A percentile compares a stretch with the other conserved stretches of the same genome.
Conservation (phyloP, 2,888 invertebrate genomes). For the Hyppa rectilinea region DNA sequence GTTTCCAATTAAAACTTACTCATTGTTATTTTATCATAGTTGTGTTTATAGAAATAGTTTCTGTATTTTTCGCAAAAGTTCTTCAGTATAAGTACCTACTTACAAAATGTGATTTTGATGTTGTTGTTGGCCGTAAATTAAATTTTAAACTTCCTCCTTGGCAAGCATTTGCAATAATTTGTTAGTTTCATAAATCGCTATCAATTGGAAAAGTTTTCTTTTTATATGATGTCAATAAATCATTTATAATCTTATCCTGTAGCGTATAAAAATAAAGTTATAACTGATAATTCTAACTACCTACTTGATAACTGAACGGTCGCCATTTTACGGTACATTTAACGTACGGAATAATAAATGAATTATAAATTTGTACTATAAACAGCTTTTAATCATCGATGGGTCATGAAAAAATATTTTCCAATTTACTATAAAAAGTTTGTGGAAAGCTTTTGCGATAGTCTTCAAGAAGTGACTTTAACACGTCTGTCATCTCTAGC, state of each 20-base stretch:
- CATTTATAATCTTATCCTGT: conserved; percentile 16
- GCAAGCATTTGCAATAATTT: background rate
- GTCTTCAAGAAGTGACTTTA: conserved; percentile 31
- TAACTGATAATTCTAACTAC: too few relatives aligned
- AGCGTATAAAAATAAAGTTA: conserved; percentile 25
- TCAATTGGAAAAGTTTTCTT: background rate
- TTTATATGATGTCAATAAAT: conserved; percentile 24
- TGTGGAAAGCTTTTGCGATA: conserved; percentile 60
- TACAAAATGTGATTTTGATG: background rate
- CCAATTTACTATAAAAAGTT: background rate
- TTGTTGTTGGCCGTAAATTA: background rate
- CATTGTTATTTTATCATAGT: background rate
- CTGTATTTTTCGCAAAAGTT: background rate
- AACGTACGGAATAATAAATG: conserved; percentile 3
- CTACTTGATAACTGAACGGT: conserved; percentile 5
- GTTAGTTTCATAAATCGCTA: background rate
- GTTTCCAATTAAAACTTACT: background rate
- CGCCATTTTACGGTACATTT: conserved; percentile 26
- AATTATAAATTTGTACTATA: background rate
- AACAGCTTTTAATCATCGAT: background rate
- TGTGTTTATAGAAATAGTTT: background rate
- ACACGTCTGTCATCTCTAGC: conserved; percentile 45
- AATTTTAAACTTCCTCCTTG: background rate
- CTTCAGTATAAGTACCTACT: background rate
- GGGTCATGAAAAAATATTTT: background rate